Evolutionary conservation across 2,888 invertebrate species (phyloP).

Genomic region (Ophion slaviceki): DNA sequence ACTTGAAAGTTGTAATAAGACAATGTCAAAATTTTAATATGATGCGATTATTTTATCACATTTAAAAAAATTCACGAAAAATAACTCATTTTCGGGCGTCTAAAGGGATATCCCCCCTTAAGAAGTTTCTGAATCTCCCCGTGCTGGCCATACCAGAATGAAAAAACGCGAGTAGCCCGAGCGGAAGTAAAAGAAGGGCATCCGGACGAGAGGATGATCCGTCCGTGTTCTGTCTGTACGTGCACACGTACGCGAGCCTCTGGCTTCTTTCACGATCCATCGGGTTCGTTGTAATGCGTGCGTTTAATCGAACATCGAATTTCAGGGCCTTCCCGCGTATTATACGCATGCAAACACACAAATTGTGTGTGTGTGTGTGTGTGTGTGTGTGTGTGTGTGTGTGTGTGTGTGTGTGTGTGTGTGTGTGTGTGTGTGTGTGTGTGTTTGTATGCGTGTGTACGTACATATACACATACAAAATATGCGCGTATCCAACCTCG

Average conservation of each 20-base stretch:
- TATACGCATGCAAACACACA: not conserved
- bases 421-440: no score
- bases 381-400: no score
- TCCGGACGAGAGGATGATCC: slow-evolving; percentile 16
- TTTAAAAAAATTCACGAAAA: no score
- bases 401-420: no score
- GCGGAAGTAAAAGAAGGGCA: slow-evolving; percentile 41
- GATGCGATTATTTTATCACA: no score
- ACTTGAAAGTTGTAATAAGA: no score
- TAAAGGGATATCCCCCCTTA: no score
- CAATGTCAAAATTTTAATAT: no score
- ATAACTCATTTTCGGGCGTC: no score
- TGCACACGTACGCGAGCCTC: not conserved
- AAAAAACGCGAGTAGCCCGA: slow-evolving; percentile 23
- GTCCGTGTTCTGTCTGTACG: not conserved
- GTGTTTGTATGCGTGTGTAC: not conserved
- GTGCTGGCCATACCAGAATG: no score
- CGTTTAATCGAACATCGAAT: slow-evolving; percentile 21
- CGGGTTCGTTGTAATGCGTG: slow-evolving; percentile 14
- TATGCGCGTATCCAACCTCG: not conserved
- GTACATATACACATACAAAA: not conserved
- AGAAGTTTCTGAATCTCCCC: no score
- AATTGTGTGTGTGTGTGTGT: no score
- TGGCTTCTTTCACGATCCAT: not conserved
- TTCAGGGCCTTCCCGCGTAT: slow-evolving; percentile 3